Evolutionary conservation across 2,797 vertebrate genomes (phyloP).

Genomic region (Chanos chanos): DNA sequence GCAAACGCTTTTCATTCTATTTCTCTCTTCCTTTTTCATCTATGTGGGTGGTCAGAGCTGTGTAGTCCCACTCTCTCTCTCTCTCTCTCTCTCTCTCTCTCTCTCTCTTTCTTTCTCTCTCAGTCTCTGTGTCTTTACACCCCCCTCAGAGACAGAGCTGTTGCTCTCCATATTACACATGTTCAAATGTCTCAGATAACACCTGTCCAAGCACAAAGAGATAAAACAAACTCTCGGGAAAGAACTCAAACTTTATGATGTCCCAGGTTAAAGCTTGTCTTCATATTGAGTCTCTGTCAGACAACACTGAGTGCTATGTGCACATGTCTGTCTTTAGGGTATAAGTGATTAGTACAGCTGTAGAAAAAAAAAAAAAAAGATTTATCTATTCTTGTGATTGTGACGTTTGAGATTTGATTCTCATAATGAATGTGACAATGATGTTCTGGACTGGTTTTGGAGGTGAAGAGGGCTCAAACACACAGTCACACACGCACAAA

Average conservation of each 20-base stretch:
- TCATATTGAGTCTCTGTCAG: too few species aligned
- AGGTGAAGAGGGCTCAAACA: too few species aligned
- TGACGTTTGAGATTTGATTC: too few species aligned
- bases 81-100: slow-evolving; percentile 43
- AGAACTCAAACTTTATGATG: neutral
- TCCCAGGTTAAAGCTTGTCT: too few species aligned
- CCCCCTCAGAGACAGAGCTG: slow-evolving; percentile 23
- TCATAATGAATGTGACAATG: too few species aligned
- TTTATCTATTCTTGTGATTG: too few species aligned
- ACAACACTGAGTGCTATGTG: too few species aligned
- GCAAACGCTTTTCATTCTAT: slow-evolving; percentile 23
- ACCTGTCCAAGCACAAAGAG: neutral
- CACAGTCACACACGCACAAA: slow-evolving; percentile 22
- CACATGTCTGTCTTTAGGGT: too few species aligned
- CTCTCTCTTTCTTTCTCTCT: slow-evolving; percentile 43
- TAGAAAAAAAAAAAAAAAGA: too few species aligned
- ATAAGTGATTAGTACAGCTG: too few species aligned
- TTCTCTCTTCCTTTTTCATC: slow-evolving; percentile 51
- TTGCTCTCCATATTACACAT: slow-evolving; percentile 17
- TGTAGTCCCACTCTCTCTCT: slow-evolving; percentile 50
- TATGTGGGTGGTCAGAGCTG: slow-evolving; percentile 57
- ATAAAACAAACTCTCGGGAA: slow-evolving; percentile 23
- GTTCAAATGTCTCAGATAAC: slow-evolving; percentile 30
- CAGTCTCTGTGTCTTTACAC: too few species aligned
- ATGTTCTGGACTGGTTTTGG: too few species aligned